Base-by-base conservation (phyloP, 64 coral and sea anemone genomes). In the Actinia tenebrosa region DNA sequence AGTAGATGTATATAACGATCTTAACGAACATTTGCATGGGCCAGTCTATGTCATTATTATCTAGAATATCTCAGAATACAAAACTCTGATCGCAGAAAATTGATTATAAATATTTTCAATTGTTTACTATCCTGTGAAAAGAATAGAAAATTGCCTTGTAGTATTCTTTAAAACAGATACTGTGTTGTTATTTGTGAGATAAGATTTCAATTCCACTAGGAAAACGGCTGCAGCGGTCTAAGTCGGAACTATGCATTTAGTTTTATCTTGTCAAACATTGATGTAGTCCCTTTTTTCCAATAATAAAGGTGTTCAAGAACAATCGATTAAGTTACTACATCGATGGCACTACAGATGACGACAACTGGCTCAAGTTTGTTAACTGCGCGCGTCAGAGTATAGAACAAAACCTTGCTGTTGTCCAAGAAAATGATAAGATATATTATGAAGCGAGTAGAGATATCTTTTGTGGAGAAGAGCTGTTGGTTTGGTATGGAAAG, bases 351-450 rank as follows among this genome's bases (percentile, higher is more conserved):
- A 60, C 10, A 61, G 94, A 96, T 23, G 25, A 87, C 5, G 68
- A 89, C 45, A 96, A 96, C 88, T 96, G 94, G 94, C 92, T 96
- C 84, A 96, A 96, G 53, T 93, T 93, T 72, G 78, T 96, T 3
- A 90, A 92, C 17, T 93, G 94, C 71, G 94, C 94, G 9, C 85
- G 88, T 72, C 88, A 96, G 30, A 86, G 61, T 22, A 84, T 80
- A 15, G 94, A 96, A 19, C 94, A 96, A 69, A 93, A 92, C 17
- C 64, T 98, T 8, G 56, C 84, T 30, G 44, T 98, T 26, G 82
- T 98, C 3, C 95, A 98, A 83, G 91, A 98, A 0, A 89, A 88
- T 52, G 89, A 91, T 25, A 85, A 91, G 23, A 87, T 98, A 56
- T 98, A 88, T 53, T 98, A 98, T 62, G 88, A 98, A 23, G 92